Evolutionary conservation across 2,113 vertebrate genomes (phyloP), one percentile per base, ranked within the genome.

Genomic region (Sorex fumeus): DNA sequence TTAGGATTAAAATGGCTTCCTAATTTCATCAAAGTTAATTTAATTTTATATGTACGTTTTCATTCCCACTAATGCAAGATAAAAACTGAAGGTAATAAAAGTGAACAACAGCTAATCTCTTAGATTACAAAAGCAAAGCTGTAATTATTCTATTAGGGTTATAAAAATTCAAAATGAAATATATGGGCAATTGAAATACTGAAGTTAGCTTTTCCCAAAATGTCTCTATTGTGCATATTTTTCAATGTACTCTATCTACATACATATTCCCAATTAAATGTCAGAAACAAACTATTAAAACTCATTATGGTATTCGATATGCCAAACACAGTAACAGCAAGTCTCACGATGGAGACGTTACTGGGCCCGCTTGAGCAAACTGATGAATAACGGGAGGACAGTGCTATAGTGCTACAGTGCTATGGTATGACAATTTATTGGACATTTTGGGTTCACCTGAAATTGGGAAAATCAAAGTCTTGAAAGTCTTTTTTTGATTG

Each of bases 61-160:
- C 23, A 89, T 66, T 92, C 19, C 62, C 72, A 77, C 19, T 74
- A 95, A 77, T 67, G 6, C 32, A 74, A 15, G 18, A 93, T 91
- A n/a, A 94, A 96, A 92, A 91, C 23, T 18, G 4, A 94, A 92
- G 75, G 23, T 62, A 93, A 70, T 74, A 77, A 92, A 94, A 92
- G 81, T 80, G 4, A 89, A 11, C 28, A 71, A 82, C 28, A 89
- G 40, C 62, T 78, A 91, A 34, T 40, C 30, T 89, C 50, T 94
- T 23, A 72, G 36, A 81, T 74, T 89, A 80, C 12, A 90, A 87
- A 91, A 57, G 36, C 43, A 85, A 88, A 30, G 28, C 79, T 81
- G 11, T 91, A 81, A 79, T 11, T 84, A 34, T 80, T 91, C 50
- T 93, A 66, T 40, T 79, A 83, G n/a, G 25, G 84, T 2, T 66